Evolutionary conservation across 2,888 invertebrate species (phyloP), one percentile per base, ranked within the genome.

Genomic region (Ctenicera cuprea): DNA sequence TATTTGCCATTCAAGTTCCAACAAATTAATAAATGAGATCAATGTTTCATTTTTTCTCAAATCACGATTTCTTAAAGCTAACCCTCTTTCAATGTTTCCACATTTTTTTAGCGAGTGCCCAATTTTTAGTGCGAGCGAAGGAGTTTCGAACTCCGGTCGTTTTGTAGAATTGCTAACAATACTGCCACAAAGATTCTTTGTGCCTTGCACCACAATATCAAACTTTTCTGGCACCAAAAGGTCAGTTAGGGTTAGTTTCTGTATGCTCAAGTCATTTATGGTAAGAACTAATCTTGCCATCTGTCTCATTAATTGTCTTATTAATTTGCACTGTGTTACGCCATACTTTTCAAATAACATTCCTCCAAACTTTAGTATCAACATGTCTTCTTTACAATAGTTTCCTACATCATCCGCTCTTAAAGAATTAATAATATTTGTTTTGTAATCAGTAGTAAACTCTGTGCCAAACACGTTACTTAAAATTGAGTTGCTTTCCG

Each of bases 261-360:
- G 26, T 5, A 5, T 3, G 3, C 3, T 26, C 5, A 26, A 3
- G 2, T 38, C 38, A 2, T 8, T 11, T 38, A 38, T 3, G 12
- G 11, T 38, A 3, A 38, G 3, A 5, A 8, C 7, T 12, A 38
- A 38, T 38, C 38, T 38, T 2, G 59, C 59, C 5, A 26, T 1
- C 8, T 22, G 26, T 5, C 26, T 2, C 26, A 26, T 26, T 2
- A 2, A 3, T 69, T 69, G 61, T 12, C 69, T 9, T 37, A 69
- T 69, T 3, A 61, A 30, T 7, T 69, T 61, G 16, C 4, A 38
- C n/a, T 38, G 38, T 2, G 43, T 70, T 33, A 14, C 48, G 14
- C 62, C 63, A 52, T 63, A 70, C 63, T 70, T 70, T 70, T 63
- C 70, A 63, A 70, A 70, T 20, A 43, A 50, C 52, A 70, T 59